Evolutionary conservation across 2,113 vertebrate species (phyloP), one percentile per base, ranked within the genome.

Genomic region (Pomatorhinus ruficollis): DNA sequence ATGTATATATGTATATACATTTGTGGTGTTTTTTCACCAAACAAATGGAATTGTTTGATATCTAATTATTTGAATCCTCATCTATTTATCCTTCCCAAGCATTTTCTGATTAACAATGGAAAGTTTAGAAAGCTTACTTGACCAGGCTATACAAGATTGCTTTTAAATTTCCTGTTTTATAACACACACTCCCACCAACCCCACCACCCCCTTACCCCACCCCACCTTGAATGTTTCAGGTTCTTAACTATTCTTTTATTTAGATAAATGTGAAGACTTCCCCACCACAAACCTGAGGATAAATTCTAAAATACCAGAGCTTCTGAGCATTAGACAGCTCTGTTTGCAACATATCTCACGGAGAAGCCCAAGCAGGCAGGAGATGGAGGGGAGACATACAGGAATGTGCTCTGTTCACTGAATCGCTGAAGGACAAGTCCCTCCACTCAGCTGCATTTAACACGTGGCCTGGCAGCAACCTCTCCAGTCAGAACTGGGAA

Each of bases 151-250:
- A 49, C 10, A 61, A 72, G 5, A 65, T 2, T 39, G 4, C 1
- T 35, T 83, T 50, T 25, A 72, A 59, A 40, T 33, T 70, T 74
- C 30, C 37, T 77, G 5, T 44, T 89, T 78, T 61, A 20, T 35
- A 50, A 56, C 6, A 24, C 2, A 5, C 7, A 15, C 16, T 2
- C 2, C 5, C 33, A 28, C 13, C 30, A 33, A 15, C 6, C 8
- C 13, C 12, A 11, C 15, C 10, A 23, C 28, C 20, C 12, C 15
- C 3, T 27, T 17, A 12, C 15, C 25, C 25, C 3, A 3, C 18
- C 2, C 6, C 19, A 35, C 2, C 15, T 16, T 0, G 0, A 59
- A 24, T 50, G 74, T 57, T 81, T 25, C 37, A 74, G 71, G n/a
- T 37, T 93, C 31, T 65, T 53, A 91, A 49, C 8, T 61, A 35